These are phyloP conservation scores for Nansenia antarctica DNA, from an alignment of 2,113 vertebrate genomes.

Conservation along the genomic window DNA sequence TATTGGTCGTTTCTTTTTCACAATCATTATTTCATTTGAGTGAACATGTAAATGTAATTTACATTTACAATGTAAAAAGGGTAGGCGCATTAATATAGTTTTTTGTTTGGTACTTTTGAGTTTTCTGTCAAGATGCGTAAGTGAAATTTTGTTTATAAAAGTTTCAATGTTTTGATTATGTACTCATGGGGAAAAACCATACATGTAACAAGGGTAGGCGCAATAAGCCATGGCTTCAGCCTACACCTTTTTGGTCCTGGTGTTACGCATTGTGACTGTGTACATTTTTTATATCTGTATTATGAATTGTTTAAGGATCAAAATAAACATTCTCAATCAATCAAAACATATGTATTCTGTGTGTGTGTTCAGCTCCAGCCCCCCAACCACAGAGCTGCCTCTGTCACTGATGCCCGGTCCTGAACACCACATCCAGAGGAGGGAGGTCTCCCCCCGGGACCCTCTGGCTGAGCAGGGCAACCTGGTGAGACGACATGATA, in stretches of 20 bases:
- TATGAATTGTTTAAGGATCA: not conserved
- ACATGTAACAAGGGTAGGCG: not conserved
- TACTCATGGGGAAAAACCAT: not conserved
- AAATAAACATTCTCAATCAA: not conserved
- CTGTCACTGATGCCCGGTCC: constrained; percentile 25
- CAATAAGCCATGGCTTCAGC: not conserved
- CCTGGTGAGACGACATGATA: constrained; percentile 58
- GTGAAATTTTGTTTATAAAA: too few species aligned
- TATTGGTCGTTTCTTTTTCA: too few species aligned
- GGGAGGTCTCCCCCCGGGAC: constrained; percentile 38
- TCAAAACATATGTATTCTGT: constrained; percentile 6
- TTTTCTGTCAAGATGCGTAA: too few species aligned
- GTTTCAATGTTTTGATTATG: too few species aligned
- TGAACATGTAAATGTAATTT: too few species aligned
- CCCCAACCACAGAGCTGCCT: constrained; percentile 18
- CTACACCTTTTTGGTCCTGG: too few species aligned
- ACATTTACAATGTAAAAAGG: too few species aligned
- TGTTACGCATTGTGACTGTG: too few species aligned
- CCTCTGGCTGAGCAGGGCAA: constrained; percentile 54
- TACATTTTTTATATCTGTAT: not conserved
- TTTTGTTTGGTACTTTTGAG: too few species aligned
- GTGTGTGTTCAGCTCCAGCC: constrained; percentile 51
- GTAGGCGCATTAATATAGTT: too few species aligned
- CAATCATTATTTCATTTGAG: too few species aligned
- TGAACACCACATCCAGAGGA: constrained; percentile 49